Percentiles rank a stretch among this genome's conserved stretches.
These are phyloP conservation scores for Actinia tenebrosa DNA, from an alignment of 64 coral and sea anemone species.

Conservation along the genomic window DNA sequence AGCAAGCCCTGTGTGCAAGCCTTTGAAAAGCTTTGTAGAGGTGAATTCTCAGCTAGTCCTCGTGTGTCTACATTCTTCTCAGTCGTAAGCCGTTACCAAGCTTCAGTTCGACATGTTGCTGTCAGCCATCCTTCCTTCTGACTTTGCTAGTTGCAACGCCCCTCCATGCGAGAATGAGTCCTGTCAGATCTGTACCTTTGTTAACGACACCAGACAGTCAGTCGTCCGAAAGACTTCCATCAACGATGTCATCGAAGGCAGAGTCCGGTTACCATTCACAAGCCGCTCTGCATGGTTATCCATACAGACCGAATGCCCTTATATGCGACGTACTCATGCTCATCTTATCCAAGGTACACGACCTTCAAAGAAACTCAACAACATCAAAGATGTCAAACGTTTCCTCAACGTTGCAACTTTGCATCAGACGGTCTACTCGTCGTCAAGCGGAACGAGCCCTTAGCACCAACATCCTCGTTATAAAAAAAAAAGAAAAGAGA, in stretches of 20 bases:
- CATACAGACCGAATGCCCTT: neutral
- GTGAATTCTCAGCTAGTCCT: slow-evolving; percentile 5
- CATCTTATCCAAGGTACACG: slow-evolving; percentile 23
- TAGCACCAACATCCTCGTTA: too few relatives aligned
- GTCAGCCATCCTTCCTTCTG: too few relatives aligned
- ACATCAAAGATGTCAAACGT: slow-evolving; percentile 25
- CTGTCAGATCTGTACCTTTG: slow-evolving; percentile 27
- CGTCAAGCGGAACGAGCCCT: too few relatives aligned
- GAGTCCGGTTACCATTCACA: neutral
- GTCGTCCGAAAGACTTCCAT: neutral
- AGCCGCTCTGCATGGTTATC: neutral
- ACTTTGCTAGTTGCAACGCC: too few relatives aligned
- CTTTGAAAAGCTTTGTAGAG: slow-evolving; percentile 33
- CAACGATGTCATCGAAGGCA: neutral
- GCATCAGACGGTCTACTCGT: neutral
- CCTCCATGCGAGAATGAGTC: neutral
- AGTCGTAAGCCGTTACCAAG: too few relatives aligned
- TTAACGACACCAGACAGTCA: neutral
- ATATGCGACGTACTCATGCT: slow-evolving; percentile 3
- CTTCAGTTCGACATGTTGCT: too few relatives aligned
- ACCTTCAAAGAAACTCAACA: neutral
- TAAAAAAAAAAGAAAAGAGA: too few relatives aligned
- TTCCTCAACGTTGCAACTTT: slow-evolving; percentile 7
- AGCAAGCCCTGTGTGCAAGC: slow-evolving; percentile 38
- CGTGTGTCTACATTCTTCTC: neutral